phyloP scores from a whole-genome alignment of 2,113 vertebrate species.

The Osmerus eperlanus region DNA sequence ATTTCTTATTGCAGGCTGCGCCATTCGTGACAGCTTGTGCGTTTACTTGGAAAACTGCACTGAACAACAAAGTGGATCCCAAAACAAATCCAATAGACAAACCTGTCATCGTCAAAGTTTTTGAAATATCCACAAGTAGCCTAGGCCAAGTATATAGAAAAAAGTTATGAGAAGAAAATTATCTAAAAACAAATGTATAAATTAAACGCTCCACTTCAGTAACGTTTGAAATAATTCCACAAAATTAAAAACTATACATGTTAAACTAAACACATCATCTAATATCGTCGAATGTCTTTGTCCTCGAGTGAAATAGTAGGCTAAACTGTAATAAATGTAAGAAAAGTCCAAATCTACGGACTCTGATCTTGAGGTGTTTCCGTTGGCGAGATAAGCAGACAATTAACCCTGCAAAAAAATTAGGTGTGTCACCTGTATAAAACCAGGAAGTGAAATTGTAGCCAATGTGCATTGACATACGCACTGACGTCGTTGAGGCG shows the following conservation, averaged over 20 bases:
- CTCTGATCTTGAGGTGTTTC: constrained; percentile 1
- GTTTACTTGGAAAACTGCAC: background rate
- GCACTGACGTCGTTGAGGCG: background rate
- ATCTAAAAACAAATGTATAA: too few relatives aligned
- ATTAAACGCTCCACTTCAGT: too few relatives aligned
- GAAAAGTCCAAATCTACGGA: too few relatives aligned
- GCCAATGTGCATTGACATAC: background rate
- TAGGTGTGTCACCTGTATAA: background rate
- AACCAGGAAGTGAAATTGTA: constrained; percentile 1
- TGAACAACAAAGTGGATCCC: background rate
- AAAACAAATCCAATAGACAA: background rate
- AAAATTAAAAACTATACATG: too few relatives aligned
- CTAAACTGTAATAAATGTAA: too few relatives aligned
- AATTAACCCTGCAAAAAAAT: background rate
- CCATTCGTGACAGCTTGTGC: background rate
- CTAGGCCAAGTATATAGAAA: background rate
- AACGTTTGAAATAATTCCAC: too few relatives aligned
- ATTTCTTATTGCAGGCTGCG: constrained; percentile 38
- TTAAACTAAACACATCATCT: too few relatives aligned
- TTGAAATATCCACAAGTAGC: background rate
- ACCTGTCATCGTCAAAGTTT: background rate
- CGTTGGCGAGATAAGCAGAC: background rate
- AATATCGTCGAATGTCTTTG: too few relatives aligned
- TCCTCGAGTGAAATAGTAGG: too few relatives aligned
- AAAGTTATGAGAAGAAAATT: background rate